Base-by-base conservation (phyloP, 2,797 vertebrate genomes). In the Malurus leucopterus region DNA sequence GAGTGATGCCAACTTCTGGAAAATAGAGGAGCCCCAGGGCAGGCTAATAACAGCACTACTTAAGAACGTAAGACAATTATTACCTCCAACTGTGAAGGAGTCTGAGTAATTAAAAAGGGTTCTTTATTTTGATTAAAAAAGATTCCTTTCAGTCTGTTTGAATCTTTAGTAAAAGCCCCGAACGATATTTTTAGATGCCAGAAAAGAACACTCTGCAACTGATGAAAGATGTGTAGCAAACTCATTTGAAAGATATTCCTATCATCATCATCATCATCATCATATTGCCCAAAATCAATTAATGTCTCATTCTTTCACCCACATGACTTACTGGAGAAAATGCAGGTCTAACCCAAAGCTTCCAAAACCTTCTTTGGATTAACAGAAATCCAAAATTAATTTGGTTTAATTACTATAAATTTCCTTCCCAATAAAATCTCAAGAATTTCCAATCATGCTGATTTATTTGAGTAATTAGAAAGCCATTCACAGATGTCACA, bases 391-490 rank as follows among this genome's bases (percentile, higher is more conserved):
- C 93, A 96, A 96, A 97, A 97, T 97, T 97, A 97, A 97, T 97
- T 97, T 94, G 92, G 96, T 97, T 97, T 96, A 97, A 97, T 97
- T 96, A 95, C 96, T 96, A 97, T 97, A 97, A 97, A 97, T 97
- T 97, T 97, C 96, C 96, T 97, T 96, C 96, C 95, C 96, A 97
- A 97, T 97, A 97, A 97, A 97, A 97, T 97, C 97, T 97, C 94
- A 96, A 97, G 97, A 97, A 97, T 97, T 97, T 97, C 97, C 97
- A 97, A 97, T 97, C 97, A 97, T 84, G 96, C 97, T 97, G 97
- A 97, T 97, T 97, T 97, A 97, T 97, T 97, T 96, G 95, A 88
- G 96, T 96, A 97, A 97, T 97, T 97, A 97, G 96, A 97, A 97
- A 97, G 95, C 95, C 94, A 93, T 97, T 97, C 96, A 96, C 97